Evolutionary conservation across 2,797 vertebrate species (phyloP), one percentile per base, ranked within the genome.

Genomic region (Alauda arvensis): DNA sequence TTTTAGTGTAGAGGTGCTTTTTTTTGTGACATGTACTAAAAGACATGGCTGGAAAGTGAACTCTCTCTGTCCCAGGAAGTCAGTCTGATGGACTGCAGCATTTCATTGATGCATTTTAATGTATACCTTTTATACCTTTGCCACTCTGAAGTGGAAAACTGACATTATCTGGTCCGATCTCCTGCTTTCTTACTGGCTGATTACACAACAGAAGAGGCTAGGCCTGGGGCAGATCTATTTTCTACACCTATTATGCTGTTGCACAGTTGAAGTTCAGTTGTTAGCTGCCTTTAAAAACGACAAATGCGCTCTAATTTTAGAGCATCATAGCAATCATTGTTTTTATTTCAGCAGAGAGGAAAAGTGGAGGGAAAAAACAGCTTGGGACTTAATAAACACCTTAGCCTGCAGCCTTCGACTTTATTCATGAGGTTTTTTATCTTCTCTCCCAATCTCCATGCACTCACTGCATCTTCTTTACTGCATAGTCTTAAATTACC

Each of bases 391-490:
- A 97, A 97, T 97, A 97, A 97, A 96, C 93, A 93, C 94, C 96
- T 96, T 97, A 95, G 96, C 96, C 97, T 87, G 95, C 90, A 97
- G 97, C 96, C 95, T 94, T 96, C 77, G 5, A 95, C 94, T 96
- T 97, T 97, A 97, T 97, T 97, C 97, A 97, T 96, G 95, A 96
- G 96, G 94, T 95, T 96, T 96, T 96, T 96, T 96, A 96, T 97
- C 94, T 96, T 93, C 91, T 93, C 93, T 96, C 93, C 93, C 94
- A 83, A 89, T 95, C 90, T 94, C 72, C 49, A 79, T 84, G 85
- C 87, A 84, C 94, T 96, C 95, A 93, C 86, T 88, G 92, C 88
- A 87, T 96, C 95, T 96, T 96, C 96, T 96, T 96, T 95, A 97
- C 97, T 95, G 94, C 93, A 63, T 85, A 87, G 94, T 93, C 95